phyloP scores from a whole-genome alignment of 1,140 invertebrate genomes.

The Anagrus nilaparvatae region DNA sequence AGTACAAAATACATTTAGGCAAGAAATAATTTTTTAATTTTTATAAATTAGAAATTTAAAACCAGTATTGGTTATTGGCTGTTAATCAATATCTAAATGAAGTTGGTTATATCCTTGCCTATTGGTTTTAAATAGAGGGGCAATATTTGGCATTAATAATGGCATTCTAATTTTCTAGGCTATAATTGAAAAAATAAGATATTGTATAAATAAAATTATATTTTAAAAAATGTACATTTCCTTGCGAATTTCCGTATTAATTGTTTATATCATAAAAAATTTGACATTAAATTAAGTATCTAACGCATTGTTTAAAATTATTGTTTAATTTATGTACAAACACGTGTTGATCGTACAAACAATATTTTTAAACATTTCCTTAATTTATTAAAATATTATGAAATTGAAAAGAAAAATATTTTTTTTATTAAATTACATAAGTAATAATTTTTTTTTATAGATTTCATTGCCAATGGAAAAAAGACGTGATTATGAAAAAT shows the following conservation, averaged over 20 bases:
- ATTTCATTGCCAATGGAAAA: slow-evolving; percentile 82
- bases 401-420: background rate
- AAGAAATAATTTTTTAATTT: background rate
- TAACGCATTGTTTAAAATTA: background rate
- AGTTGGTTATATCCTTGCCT: background rate
- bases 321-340: background rate
- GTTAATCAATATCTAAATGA: background rate
- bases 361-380: background rate
- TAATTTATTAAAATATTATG: background rate
- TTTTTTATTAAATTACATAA: background rate
- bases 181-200: background rate
- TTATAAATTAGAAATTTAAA: background rate
- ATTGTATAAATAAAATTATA: too few relatives aligned
- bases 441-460: slow-evolving; percentile 35
- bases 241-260: too few relatives aligned
- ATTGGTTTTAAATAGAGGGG: background rate
- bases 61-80: background rate
- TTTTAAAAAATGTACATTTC: too few relatives aligned
- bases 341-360: too few relatives aligned
- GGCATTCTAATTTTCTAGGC: background rate
- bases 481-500: slow-evolving; percentile 73
- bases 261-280: too few relatives aligned
- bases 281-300: too few relatives aligned
- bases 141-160: background rate
- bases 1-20: background rate